phyloP scores from a whole-genome alignment of 2,888 invertebrate genomes.

The Ophion obscuratus region DNA sequence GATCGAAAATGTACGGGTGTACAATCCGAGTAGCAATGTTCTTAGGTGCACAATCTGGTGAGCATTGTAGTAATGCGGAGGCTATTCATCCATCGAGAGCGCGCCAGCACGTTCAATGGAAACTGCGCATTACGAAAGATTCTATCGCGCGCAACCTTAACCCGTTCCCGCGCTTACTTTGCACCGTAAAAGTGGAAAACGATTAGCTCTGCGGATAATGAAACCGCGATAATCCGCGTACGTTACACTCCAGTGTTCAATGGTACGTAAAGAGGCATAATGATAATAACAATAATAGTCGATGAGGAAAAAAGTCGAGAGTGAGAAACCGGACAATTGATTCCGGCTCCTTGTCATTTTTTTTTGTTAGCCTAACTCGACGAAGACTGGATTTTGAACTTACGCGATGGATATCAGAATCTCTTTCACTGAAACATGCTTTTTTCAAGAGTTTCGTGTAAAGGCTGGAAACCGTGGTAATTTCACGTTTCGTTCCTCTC shows the following conservation, averaged over 20 bases:
- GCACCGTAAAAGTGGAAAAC: conserved; percentile 2
- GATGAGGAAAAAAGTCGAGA: not conserved
- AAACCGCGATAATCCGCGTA: not conserved
- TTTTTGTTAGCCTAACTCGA: not conserved
- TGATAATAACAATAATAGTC: not conserved
- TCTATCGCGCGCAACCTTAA: not conserved
- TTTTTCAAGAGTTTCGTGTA: not conserved
- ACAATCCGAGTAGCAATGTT: not conserved
- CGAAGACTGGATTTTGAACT: not conserved
- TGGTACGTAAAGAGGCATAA: not conserved
- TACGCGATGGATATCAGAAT: not conserved
- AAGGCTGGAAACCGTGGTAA: not conserved
- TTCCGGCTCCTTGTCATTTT: not conserved
- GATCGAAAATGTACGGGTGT: not conserved
- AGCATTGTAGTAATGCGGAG: not conserved
- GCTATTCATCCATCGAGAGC: not conserved
- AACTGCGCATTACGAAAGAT: conserved; percentile 36
- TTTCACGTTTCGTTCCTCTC: not conserved
- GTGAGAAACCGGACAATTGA: not conserved
- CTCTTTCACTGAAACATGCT: not conserved
- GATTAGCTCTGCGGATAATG: not conserved
- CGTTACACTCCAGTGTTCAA: not conserved
- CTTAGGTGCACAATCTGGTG: too few species aligned
- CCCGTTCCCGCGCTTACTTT: not conserved
- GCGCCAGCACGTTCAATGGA: not conserved